Evolutionary conservation across 1,140 invertebrate genomes (phyloP).

Genomic region (Papilio xuthus): DNA sequence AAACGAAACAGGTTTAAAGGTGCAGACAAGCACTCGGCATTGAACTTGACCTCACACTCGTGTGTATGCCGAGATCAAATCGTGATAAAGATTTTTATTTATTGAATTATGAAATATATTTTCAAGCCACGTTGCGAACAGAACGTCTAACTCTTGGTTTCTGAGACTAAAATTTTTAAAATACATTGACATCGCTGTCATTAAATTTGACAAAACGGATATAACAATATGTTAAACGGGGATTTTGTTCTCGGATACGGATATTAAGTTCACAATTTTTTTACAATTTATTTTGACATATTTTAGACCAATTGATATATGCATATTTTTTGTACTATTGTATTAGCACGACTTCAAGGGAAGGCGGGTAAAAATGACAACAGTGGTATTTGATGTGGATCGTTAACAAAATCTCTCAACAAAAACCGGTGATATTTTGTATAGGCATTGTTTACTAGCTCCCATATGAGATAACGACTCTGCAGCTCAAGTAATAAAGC

Average conservation of each 20-base stretch:
- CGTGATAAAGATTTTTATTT: constrained; percentile 7
- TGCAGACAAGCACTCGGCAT: constrained; percentile 16
- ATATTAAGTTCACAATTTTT: no score
- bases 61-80: constrained; percentile 1
- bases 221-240: no score
- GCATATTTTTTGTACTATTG: no score
- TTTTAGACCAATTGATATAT: no score
- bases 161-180: no score
- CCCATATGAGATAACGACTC: neutral
- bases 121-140: neutral
- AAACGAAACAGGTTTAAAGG: constrained; percentile 18
- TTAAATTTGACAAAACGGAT: no score
- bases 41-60: constrained; percentile 5
- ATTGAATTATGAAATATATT: neutral
- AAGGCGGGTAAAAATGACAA: neutral
- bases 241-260: no score
- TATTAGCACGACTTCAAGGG: no score
- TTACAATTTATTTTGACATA: no score
- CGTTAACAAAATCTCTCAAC: neutral
- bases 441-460: neutral
- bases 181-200: no score
- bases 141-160: neutral
- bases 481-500: neutral
- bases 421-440: constrained; percentile 18
- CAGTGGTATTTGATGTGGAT: neutral